Percentiles rank a stretch among this genome's conserved stretches.
These are phyloP conservation scores for Lacerta agilis DNA, from an alignment of 2,797 vertebrate genomes.

Conservation along the genomic window DNA sequence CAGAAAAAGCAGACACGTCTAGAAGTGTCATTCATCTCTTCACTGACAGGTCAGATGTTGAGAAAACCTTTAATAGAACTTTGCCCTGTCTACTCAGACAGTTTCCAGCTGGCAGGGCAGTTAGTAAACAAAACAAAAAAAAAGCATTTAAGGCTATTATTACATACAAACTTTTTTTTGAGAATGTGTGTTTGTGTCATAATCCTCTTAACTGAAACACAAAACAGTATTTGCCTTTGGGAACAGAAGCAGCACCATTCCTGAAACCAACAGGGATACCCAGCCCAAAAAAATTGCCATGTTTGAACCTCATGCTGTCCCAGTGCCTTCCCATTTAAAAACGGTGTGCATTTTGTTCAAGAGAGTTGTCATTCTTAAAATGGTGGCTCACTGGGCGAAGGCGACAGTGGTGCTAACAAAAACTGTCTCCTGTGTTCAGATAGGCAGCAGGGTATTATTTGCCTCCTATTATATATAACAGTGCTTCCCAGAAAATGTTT, in stretches of 20 bases:
- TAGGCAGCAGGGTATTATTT: slow-evolving; percentile 20
- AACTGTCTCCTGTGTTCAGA: slow-evolving; percentile 19
- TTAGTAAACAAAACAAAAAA: background rate
- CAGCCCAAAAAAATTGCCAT: background rate
- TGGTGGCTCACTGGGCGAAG: slow-evolving; percentile 2
- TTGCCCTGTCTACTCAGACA: background rate
- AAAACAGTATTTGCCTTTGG: background rate
- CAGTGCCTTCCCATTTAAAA: background rate
- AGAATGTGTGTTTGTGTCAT: background rate
- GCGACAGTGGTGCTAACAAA: slow-evolving; percentile 31
- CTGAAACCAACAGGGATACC: background rate
- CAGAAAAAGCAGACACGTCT: background rate
- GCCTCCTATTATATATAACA: background rate
- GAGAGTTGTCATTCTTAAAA: background rate
- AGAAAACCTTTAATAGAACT: slow-evolving; percentile 39
- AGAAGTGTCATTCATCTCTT: background rate
- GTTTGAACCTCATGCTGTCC: background rate
- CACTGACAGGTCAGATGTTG: background rate
- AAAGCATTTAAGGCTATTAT: slow-evolving; percentile 39
- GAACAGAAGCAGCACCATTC: background rate
- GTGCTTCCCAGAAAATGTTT: slow-evolving; percentile 1
- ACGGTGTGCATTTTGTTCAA: background rate
- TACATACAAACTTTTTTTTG: background rate
- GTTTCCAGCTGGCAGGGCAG: background rate
- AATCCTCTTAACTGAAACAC: background rate